A percentile compares a stretch with the other conserved stretches of the same genome.
These are phyloP conservation scores for Troilus luridus DNA, from an alignment of 2,888 invertebrate genomes.

Conservation along the genomic window DNA sequence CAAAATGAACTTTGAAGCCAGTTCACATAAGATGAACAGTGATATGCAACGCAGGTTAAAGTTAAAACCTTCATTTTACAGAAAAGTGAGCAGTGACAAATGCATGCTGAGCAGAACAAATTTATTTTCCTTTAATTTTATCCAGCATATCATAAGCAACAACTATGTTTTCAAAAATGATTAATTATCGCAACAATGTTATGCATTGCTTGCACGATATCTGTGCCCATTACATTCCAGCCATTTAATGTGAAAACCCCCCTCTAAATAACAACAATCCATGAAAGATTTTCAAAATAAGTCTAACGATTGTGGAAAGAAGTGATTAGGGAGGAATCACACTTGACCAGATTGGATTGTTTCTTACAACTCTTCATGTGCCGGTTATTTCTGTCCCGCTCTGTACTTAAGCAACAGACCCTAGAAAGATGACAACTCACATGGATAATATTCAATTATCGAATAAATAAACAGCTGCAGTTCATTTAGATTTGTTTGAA, in stretches of 20 bases:
- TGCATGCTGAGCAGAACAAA: neutral
- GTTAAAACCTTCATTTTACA: neutral
- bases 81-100: neutral
- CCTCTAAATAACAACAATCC: too few species aligned
- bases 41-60: neutral
- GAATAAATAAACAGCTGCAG: neutral
- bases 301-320: too few species aligned
- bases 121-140: neutral
- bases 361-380: too few species aligned
- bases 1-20: neutral
- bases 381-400: too few species aligned
- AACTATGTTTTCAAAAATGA: neutral
- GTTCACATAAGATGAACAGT: neutral
- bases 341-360: too few species aligned
- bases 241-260: too few species aligned
- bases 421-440: neutral
- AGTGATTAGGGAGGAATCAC: too few species aligned
- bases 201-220: neutral
- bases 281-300: too few species aligned
- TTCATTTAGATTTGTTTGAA: neutral
- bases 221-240: too few species aligned
- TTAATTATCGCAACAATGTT: neutral
- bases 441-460: neutral
- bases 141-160: neutral
- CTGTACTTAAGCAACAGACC: neutral